phyloP scores from a whole-genome alignment of 1,140 invertebrate species.

The Drosophila fuyamai region DNA sequence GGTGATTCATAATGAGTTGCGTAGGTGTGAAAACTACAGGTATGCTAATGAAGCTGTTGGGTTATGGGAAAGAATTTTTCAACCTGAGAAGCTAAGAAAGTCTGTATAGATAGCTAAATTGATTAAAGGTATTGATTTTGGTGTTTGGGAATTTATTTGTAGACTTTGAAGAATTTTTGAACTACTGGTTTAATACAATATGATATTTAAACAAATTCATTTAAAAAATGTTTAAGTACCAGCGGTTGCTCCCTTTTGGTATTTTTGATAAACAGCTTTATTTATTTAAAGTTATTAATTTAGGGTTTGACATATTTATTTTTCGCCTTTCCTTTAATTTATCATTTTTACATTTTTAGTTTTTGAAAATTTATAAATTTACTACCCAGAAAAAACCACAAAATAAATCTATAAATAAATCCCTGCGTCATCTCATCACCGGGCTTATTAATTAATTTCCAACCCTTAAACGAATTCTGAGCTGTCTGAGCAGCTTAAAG shows the following conservation, averaged over 20 bases:
- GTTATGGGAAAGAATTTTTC: slow-evolving; percentile 21
- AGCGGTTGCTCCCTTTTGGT: too few species aligned
- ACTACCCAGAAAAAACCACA: not conserved
- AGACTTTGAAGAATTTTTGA: not conserved
- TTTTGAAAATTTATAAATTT: not conserved
- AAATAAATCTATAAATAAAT: slow-evolving; percentile 18
- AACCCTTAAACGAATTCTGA: slow-evolving; percentile 31
- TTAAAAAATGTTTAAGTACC: too few species aligned
- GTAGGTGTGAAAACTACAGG: slow-evolving; percentile 35
- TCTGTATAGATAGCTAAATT: slow-evolving; percentile 5
- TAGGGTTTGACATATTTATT: too few species aligned
- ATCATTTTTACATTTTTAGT: too few species aligned
- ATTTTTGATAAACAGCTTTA: not conserved
- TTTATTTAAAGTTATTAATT: too few species aligned
- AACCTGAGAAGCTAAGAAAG: not conserved
- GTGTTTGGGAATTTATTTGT: not conserved
- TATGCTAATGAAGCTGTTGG: slow-evolving; percentile 39
- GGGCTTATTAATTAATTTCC: slow-evolving; percentile 39
- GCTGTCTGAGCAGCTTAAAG: slow-evolving; percentile 20
- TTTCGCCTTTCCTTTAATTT: too few species aligned
- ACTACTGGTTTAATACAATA: too few species aligned
- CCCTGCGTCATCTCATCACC: slow-evolving; percentile 29
- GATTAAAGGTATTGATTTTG: not conserved
- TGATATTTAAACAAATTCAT: too few species aligned
- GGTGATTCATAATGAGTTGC: slow-evolving; percentile 29